Evolutionary conservation across 2,113 vertebrate species (phyloP).

Genomic region (Perccottus glenii): DNA sequence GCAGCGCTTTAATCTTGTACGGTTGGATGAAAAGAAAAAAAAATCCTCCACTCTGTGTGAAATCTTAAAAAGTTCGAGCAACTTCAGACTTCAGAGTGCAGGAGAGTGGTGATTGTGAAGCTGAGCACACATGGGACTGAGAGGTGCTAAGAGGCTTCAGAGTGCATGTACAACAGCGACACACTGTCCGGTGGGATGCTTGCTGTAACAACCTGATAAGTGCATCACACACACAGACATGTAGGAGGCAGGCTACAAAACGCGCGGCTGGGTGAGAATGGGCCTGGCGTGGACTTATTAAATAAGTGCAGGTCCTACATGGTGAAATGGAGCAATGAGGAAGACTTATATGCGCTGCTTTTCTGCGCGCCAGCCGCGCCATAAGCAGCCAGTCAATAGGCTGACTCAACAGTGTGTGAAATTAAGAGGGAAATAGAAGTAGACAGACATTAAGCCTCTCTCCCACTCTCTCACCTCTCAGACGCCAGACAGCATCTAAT

Average conservation of each 20-base stretch:
- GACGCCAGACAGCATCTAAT: conserved; percentile 72
- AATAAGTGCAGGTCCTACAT: conserved; percentile 63
- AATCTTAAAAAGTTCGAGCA: conserved; percentile 37
- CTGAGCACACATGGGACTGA: conserved; percentile 50
- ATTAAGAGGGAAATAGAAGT: conserved; percentile 80
- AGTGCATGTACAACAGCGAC: conserved; percentile 46
- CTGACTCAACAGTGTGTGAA: conserved; percentile 80
- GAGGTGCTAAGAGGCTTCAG: conserved; percentile 72
- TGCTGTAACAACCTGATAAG: conserved; percentile 63
- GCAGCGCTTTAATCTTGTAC: conserved; percentile 1
- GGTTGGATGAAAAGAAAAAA: conserved; percentile 1
- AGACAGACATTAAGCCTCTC: conserved; percentile 76
- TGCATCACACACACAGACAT: conserved; percentile 45
- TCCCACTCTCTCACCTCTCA: conserved; percentile 64
- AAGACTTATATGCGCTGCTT: conserved; percentile 64
- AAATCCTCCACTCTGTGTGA: conserved; percentile 4
- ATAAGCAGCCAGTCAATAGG: conserved; percentile 75
- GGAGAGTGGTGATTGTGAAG: conserved; percentile 43
- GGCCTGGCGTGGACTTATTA: conserved; percentile 57
- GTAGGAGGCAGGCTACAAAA: conserved; percentile 41
- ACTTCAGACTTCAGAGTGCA: conserved; percentile 13
- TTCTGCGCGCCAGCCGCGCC: conserved; percentile 65
- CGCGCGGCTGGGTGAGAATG: conserved; percentile 41
- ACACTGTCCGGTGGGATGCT: conserved; percentile 41
- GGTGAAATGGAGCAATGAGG: conserved; percentile 64